Percentiles rank a stretch among this genome's conserved stretches.
Conservation (phyloP, 2,888 invertebrate genomes). For the Neoitamus cyanurus region DNA sequence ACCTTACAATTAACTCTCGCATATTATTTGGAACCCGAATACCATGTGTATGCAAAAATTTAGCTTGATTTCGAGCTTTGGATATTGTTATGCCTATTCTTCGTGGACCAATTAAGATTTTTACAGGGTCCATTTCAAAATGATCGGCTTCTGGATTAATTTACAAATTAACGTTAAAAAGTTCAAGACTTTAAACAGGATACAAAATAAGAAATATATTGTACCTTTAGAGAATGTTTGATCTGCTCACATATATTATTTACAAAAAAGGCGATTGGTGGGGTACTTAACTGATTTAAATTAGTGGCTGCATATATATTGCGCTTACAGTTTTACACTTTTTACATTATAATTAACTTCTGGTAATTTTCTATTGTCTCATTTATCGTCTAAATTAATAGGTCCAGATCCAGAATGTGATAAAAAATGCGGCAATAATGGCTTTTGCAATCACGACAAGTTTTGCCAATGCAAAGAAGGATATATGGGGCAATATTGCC, state of each 20-base stretch:
- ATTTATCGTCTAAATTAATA: constrained; percentile 59
- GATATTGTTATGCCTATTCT: too few relatives aligned
- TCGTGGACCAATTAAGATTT: too few relatives aligned
- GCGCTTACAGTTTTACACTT: neutral
- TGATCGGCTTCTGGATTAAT: too few relatives aligned
- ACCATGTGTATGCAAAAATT: too few relatives aligned
- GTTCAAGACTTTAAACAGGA: neutral
- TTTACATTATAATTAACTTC: neutral
- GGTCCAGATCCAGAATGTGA: constrained; percentile 91
- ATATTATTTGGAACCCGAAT: too few relatives aligned
- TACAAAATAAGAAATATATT: neutral
- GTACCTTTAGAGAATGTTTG: neutral
- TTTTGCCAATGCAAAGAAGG: constrained; percentile 91
- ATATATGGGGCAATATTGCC: constrained; percentile 90
- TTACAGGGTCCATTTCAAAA: too few relatives aligned
- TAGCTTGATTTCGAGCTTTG: too few relatives aligned
- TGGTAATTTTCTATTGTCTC: neutral
- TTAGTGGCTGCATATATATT: neutral
- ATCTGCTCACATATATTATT: neutral
- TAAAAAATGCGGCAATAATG: constrained; percentile 86
- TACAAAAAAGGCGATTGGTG: neutral
- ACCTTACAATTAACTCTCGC: too few relatives aligned
- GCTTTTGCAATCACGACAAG: constrained; percentile 84
- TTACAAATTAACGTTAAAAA: neutral
- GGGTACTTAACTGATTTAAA: neutral